Base-by-base conservation (phyloP, 2,888 invertebrate species). In the Mimas tiliae region DNA sequence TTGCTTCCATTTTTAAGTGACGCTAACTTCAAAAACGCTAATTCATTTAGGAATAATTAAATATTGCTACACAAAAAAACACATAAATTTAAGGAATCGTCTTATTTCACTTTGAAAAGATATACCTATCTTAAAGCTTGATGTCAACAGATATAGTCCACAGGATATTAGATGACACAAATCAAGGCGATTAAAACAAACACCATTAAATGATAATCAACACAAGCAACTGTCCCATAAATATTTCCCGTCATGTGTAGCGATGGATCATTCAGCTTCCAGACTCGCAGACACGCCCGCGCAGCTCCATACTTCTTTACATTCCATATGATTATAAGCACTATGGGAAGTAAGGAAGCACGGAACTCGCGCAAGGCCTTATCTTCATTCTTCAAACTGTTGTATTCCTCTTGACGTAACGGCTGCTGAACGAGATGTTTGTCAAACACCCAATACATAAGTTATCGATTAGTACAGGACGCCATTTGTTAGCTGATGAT, bases 281-380 rank as follows among this genome's bases (percentile, higher is more conserved):
- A 75, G 80, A 79, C 72, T 75, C 78, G 90, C 74, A 80, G 90
- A 78, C 83, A 87, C 89, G 90, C 93, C 93, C 88, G 91, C 93
- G 94, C 93, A 94, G 96, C 96, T 96, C 97, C 97, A 97, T 97
- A 98, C 97, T 98, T 98, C 98, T 98, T 98, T 98, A 98, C 98
- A 98, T 98, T 98, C 98, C 98, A 98, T 98, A 98, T 94, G 96
- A 91, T 95, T 93, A 93, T 86, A 95, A 94, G 90, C 94, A 96
- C 96, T 97, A 97, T 97, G 97, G 97, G 97, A 97, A 97, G 97
- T 97, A 97, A 97, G 96, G 97, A 97, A 97, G 97, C 96, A 97
- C 97, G 97, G 97, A 96, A 96, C 96, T 95, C 94, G 94, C 95
- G 94, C 94, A 89, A 94, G 94, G 95, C 94, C 88, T 81, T 79